Evolutionary conservation across 2,888 invertebrate genomes (phyloP).

Genomic region (Cryptophagus acutangulus): DNA sequence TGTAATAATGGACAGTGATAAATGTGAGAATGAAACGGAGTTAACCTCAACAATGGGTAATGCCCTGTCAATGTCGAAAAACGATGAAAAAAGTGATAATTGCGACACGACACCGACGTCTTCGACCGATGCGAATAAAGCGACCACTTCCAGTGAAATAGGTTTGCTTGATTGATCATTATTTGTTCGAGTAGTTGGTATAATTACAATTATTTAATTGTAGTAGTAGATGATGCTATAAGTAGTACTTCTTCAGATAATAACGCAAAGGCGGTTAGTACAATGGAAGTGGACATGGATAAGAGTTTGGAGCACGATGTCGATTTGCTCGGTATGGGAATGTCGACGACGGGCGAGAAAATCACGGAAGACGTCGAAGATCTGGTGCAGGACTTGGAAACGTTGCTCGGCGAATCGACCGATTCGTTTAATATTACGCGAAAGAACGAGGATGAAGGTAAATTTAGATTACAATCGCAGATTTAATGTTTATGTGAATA

Average conservation of each 20-base stretch:
- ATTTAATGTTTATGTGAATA: too few relatives aligned
- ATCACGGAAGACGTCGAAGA: conserved; percentile 47
- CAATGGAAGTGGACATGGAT: conserved; percentile 9
- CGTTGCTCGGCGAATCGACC: conserved; percentile 39
- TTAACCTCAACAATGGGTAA: conserved; percentile 43
- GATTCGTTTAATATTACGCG: conserved; percentile 27
- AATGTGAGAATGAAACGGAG: conserved; percentile 29
- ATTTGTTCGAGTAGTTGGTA: too few relatives aligned
- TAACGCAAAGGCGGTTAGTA: conserved; percentile 9
- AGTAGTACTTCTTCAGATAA: conserved; percentile 43
- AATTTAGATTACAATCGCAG: too few relatives aligned
- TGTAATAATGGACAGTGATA: conserved; percentile 22
- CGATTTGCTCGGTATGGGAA: conserved; percentile 36
- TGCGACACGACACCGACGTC: conserved; percentile 43
- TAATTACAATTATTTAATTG: too few relatives aligned
- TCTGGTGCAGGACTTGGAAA: conserved; percentile 46
- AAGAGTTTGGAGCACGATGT: conserved; percentile 27
- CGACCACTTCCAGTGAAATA: conserved; percentile 24
- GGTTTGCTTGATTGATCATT: conserved; percentile 15
- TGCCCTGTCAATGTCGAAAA: conserved; percentile 35
- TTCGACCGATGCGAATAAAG: conserved; percentile 42
- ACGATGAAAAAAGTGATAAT: conserved; percentile 38
- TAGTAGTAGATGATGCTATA: conserved; percentile 42
- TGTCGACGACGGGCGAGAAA: conserved; percentile 34
- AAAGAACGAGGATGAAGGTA: conserved; percentile 7